These are phyloP conservation scores for Poicephalus gulielmi DNA, from an alignment of 2,113 vertebrate genomes.

Conservation along the genomic window DNA sequence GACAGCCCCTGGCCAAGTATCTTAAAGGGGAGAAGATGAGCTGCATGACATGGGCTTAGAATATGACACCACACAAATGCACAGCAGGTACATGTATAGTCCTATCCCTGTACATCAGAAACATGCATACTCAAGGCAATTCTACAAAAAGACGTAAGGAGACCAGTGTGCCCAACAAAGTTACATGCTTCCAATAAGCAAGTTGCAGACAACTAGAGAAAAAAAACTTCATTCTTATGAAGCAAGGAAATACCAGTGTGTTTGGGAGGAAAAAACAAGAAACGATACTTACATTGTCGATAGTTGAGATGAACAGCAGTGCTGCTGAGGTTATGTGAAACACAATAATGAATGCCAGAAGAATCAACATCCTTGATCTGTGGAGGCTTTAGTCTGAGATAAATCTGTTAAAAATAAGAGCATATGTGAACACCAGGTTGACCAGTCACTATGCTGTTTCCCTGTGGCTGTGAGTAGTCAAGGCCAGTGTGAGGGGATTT, in stretches of 20 bases:
- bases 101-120: neutral
- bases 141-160: neutral
- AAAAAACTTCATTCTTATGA: neutral
- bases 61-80: neutral
- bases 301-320: conserved; percentile 77
- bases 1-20: neutral
- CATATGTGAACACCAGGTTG: neutral
- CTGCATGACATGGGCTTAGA: neutral
- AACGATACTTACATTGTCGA: conserved; percentile 76
- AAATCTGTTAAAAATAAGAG: conserved; percentile 23
- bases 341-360: conserved; percentile 79
- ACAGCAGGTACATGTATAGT: neutral
- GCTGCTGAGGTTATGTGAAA: conserved; percentile 80
- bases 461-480: neutral
- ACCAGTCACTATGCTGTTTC: neutral
- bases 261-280: neutral
- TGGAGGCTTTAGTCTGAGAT: neutral
- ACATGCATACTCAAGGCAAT: neutral
- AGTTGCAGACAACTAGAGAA: neutral
- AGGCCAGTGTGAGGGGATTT: neutral
- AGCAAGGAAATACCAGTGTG: neutral
- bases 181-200: neutral
- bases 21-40: neutral
- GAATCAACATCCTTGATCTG: conserved; percentile 76
- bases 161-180: neutral